Evolutionary conservation across 1,140 invertebrate genomes (phyloP), one percentile per base, ranked within the genome.

Genomic region (Cephus cinctus): DNA sequence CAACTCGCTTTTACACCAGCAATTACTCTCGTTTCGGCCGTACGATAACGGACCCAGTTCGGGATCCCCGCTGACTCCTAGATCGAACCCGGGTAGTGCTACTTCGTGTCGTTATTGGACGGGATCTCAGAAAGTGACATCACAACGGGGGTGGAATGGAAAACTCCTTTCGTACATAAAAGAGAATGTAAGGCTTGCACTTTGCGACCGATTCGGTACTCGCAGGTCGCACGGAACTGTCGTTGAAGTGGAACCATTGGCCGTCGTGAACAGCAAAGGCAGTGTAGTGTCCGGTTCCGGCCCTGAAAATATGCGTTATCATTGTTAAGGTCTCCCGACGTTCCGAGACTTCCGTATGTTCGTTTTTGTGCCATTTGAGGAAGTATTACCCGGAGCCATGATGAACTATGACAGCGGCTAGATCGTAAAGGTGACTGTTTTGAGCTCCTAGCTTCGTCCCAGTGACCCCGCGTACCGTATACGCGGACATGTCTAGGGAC

Each of bases 201-300:
- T 86, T 81, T 2, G 83, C 83, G 19, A 93, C 89, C 5, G 84
- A 81, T 14, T 81, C 79, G 9, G 81, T 79, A 56, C 86, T 83
- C 31, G 84, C 83, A 5, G 82, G 80, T 12, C 87, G 81, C n/a
- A 93, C 89, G n/a, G 85, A 86, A 61, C 88, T 89, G 73, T 93
- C 90, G 75, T 93, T 91, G 77, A 92, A 93, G 71, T 92, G 88
- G 74, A 88, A 90, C 89, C 89, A 92, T 56, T 86, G 83, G 40
- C 84, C 84, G 64, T 88, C 85, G 79, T 91, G 88, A 50, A 85
- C 84, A 42, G 88, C 89, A 78, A 89, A 92, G 47, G 89, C 86
- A 54, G 89, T 92, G 71, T 92, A 93, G 71, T 92, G 89, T 43
- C 90, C 90, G 43, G 87, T 91, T 11, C 88, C 89, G 47, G 87